Conservation (phyloP, 2,113 vertebrate genomes). For the Ciconia boyciana region DNA sequence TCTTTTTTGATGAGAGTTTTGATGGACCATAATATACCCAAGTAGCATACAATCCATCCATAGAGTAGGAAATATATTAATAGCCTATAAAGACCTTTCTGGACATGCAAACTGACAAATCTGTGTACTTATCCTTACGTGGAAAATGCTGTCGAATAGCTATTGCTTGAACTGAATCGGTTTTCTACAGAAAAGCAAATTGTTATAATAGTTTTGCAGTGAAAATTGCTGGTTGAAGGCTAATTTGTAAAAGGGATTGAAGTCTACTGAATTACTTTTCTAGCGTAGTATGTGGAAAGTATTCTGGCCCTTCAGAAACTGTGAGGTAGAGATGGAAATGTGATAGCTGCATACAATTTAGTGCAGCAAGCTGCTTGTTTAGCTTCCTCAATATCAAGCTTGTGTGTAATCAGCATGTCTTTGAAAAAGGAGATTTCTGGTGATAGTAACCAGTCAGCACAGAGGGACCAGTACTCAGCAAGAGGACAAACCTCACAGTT, state of each 20-base stretch:
- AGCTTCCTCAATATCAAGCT: not conserved
- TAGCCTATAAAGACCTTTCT: not conserved
- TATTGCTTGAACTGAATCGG: not conserved
- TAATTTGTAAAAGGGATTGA: conserved; percentile 9
- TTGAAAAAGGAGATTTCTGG: not conserved
- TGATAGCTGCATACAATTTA: not conserved
- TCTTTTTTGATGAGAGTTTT: not conserved
- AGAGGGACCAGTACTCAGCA: not conserved
- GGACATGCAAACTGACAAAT: not conserved
- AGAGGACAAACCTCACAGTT: not conserved
- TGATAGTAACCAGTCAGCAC: not conserved
- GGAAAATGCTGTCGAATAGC: not conserved
- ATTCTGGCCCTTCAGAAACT: not conserved
- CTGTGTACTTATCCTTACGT: not conserved
- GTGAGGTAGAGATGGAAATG: not conserved
- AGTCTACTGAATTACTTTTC: not conserved
- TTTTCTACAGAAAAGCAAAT: not conserved
- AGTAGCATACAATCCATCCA: not conserved
- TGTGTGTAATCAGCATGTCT: not conserved
- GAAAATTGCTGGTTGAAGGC: conserved; percentile 3
- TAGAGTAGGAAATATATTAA: not conserved
- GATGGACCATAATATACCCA: not conserved
- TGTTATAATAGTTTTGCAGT: not conserved
- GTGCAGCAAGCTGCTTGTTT: not conserved
- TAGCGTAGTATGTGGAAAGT: not conserved